Base-by-base conservation (phyloP, 2,888 invertebrate species). In the Melitaea athalia region DNA sequence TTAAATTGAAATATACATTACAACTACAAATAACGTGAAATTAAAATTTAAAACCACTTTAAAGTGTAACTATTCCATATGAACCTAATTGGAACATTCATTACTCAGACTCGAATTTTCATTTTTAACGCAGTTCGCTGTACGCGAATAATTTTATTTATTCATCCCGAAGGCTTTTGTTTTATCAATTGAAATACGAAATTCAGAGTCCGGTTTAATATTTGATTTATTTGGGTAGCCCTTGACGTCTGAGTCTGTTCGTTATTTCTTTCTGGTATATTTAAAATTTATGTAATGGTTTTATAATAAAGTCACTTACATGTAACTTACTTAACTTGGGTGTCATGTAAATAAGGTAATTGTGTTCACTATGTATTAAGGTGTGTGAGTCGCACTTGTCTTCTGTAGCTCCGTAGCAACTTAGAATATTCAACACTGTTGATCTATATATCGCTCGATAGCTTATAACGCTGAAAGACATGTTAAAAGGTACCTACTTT, bases 101-200 rank as follows among this genome's bases (percentile, higher is more conserved):
- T 57, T 57, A 57, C 38, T 62, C 42, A 52, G n/a, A 49, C 11
- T 8, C 17, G 53, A 53, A 31, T 61, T 60, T 61, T 52, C 50
- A 62, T 62, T 38, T 47, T 42, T 59, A 38, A 14, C 17, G 52
- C 42, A 42, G 38, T 52, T 33, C 52, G 38, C 61, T 50, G 38
- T n/a, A 14, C 7, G 42, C 50, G 62, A 52, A 52, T 62, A 43
- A 62, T 42, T 61, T 62, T 52, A 62, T 62, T 52, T 62, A 62
- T 62, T 62, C 52, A 62, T 62, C 52, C 17, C 62, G 17, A 50
- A 62, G 42, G 52, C 52, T 52, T 42, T 62, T 38, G 15, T 42
- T 52, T 45, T 47, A 43, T 47, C 60, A 12, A 47, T 43, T 31
- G 42, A 45, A 24, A 47, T 24, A 60, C 17, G 24, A 6, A 47